phyloP scores from a whole-genome alignment of 2,113 vertebrate genomes.

The Actenoides lindsayi region DNA sequence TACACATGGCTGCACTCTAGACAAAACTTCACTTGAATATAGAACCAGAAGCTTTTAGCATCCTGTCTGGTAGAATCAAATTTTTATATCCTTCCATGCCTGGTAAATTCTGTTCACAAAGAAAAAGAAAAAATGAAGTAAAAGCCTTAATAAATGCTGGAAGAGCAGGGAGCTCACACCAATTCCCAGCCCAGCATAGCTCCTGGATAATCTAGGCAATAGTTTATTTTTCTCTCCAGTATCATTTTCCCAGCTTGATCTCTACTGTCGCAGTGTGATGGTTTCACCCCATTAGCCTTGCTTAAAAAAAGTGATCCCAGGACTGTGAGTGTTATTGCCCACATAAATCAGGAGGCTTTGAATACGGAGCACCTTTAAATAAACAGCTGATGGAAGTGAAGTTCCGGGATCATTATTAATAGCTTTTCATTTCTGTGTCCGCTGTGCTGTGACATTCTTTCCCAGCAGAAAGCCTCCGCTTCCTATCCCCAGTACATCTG shows the following conservation, averaged over 20 bases:
- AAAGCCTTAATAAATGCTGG: conserved; percentile 53
- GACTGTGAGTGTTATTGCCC: conserved; percentile 75
- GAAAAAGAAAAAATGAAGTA: conserved; percentile 15
- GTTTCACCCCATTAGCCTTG: conserved; percentile 81
- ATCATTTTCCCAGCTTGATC: conserved; percentile 75
- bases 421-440: conserved; percentile 82
- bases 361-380: conserved; percentile 84
- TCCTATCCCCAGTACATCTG: conserved; percentile 70
- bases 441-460: conserved; percentile 82
- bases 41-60: conserved; percentile 24
- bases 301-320: conserved; percentile 80
- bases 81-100: conserved; percentile 35
- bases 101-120: conserved; percentile 48
- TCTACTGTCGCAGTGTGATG: conserved; percentile 68
- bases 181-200: conserved; percentile 24
- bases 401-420: conserved; percentile 84
- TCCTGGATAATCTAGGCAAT: conserved; percentile 62
- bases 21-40: background rate
- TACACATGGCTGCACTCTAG: background rate
- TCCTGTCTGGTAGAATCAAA: conserved; percentile 12
- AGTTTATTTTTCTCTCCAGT: conserved; percentile 67
- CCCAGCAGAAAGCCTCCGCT: conserved; percentile 77
- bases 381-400: conserved; percentile 86
- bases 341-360: conserved; percentile 82
- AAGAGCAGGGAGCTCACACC: conserved; percentile 15